These are phyloP conservation scores for Buathra laborator DNA, from an alignment of 2,888 invertebrate species.

Conservation along the genomic window DNA sequence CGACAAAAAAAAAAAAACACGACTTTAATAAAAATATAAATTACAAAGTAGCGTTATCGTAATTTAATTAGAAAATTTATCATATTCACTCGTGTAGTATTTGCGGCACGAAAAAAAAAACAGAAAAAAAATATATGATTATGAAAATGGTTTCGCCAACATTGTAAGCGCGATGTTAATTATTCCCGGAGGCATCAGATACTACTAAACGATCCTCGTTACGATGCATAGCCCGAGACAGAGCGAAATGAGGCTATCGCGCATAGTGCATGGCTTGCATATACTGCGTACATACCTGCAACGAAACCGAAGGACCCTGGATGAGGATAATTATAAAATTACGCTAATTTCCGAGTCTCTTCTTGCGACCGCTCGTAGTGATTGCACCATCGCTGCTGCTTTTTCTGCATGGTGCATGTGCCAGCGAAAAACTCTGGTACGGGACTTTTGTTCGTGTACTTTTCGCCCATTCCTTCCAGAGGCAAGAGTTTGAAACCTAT, in stretches of 20 bases:
- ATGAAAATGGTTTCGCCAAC: constrained; percentile 36
- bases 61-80: constrained; percentile 54
- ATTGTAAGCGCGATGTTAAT: constrained; percentile 17
- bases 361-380: constrained; percentile 39
- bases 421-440: background rate
- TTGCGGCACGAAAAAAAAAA: background rate
- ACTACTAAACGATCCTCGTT: constrained; percentile 19
- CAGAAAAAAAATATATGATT: background rate
- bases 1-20: background rate
- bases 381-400: constrained; percentile 31
- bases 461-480: background rate
- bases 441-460: constrained; percentile 10
- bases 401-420: background rate
- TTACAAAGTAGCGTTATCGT: constrained; percentile 48
- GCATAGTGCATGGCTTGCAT: constrained; percentile 23
- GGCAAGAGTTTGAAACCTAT: constrained; percentile 25
- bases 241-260: constrained; percentile 10
- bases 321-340: constrained; percentile 84
- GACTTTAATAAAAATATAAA: constrained; percentile 18
- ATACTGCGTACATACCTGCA: constrained; percentile 1
- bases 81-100: constrained; percentile 22
- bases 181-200: constrained; percentile 16
- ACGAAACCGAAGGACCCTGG: constrained; percentile 71
- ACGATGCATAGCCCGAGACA: constrained; percentile 6
- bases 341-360: constrained; percentile 78